These are phyloP conservation scores for Parnassius orleans DNA, from an alignment of 2,888 invertebrate genomes.

Conservation along the genomic window DNA sequence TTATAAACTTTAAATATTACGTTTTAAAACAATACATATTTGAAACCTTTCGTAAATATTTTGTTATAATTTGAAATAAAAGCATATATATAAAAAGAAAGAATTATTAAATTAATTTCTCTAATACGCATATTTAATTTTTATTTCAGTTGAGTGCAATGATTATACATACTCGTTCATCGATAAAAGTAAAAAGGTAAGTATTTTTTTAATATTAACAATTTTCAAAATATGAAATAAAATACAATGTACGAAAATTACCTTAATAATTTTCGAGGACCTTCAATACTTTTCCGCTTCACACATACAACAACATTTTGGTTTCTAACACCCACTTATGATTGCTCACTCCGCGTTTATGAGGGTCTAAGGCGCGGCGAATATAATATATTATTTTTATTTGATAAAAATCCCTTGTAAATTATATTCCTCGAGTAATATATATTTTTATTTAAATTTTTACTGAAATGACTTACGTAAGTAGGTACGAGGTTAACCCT, in stretches of 20 bases:
- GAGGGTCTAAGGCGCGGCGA: constrained; percentile 14
- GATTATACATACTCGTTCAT: too few relatives aligned
- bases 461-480: constrained; percentile 62
- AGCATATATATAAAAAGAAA: too few relatives aligned
- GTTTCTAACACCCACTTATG: constrained; percentile 49
- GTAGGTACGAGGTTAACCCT: constrained; percentile 41
- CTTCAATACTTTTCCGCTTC: constrained; percentile 6
- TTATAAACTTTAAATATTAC: too few relatives aligned
- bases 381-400: constrained; percentile 11
- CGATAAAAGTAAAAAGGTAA: too few relatives aligned
- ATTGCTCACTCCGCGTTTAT: constrained; percentile 35
- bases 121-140: too few relatives aligned
- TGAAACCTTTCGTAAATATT: too few relatives aligned
- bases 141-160: too few relatives aligned
- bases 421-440: neutral
- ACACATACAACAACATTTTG: constrained; percentile 47
- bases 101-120: too few relatives aligned
- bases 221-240: constrained; percentile 33
- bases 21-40: too few relatives aligned
- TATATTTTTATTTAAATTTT: constrained; percentile 14
- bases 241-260: neutral
- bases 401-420: neutral
- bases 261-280: constrained; percentile 5
- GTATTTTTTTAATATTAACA: too few relatives aligned
- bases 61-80: too few relatives aligned